A percentile compares a stretch with the other conserved stretches of the same genome.
phyloP scores from a whole-genome alignment of 2,797 vertebrate species.

The Spondyliosoma cantharus region DNA sequence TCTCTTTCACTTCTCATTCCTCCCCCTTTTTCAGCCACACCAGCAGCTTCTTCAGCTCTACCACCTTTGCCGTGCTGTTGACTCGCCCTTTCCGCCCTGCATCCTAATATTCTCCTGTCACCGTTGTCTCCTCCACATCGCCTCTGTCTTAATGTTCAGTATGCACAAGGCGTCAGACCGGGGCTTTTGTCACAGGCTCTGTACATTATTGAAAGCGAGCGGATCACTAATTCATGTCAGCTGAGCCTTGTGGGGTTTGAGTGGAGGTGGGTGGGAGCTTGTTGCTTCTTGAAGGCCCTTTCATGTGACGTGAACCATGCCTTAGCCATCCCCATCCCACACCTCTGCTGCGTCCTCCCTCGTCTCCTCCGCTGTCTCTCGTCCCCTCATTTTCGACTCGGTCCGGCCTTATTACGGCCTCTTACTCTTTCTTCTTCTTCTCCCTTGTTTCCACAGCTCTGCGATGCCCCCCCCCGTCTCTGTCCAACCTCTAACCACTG shows the following conservation, averaged over 20 bases:
- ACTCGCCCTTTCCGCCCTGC: constrained; percentile 6
- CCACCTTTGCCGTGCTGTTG: constrained; percentile 15
- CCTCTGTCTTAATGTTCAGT: constrained; percentile 22
- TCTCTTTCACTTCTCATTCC: constrained; percentile 3
- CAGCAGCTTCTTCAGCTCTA: constrained; percentile 20
- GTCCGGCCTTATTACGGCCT: constrained; percentile 25
- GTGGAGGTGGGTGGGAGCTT: constrained; percentile 56
- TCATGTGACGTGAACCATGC: constrained; percentile 52
- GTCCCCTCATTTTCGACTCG: constrained; percentile 33
- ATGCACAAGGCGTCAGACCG: constrained; percentile 37
- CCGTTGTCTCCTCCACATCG: constrained; percentile 11
- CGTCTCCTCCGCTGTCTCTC: constrained; percentile 17
- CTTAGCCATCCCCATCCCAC: constrained; percentile 28
- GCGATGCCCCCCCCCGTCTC: constrained; percentile 20
- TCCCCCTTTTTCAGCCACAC: constrained; percentile 6
- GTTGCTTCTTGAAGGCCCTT: constrained; percentile 64
- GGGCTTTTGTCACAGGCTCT: constrained; percentile 65
- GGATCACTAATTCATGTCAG: constrained; percentile 78
- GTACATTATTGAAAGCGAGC: constrained; percentile 73
- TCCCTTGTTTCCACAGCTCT: constrained; percentile 20
- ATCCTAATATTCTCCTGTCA: constrained; percentile 32
- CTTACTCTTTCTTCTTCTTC: constrained; percentile 26
- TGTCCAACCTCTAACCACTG: constrained; percentile 16
- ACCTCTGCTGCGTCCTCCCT: constrained; percentile 33
- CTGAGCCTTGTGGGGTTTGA: constrained; percentile 50